A percentile compares a stretch with the other conserved stretches of the same genome.
Conservation (phyloP, 2,888 invertebrate species). For the Phortica okadai region DNA sequence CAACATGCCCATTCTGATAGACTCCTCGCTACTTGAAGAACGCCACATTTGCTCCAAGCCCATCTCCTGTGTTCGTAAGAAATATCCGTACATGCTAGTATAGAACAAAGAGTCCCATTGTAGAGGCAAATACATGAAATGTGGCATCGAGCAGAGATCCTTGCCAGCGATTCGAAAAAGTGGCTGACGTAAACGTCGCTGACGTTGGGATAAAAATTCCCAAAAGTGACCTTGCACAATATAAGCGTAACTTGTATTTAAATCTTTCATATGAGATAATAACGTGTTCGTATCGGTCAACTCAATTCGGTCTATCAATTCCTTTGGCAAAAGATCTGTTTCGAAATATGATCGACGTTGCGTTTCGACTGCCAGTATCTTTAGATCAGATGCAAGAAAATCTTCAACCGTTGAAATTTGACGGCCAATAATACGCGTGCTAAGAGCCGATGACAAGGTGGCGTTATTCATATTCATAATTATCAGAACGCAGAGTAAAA, state of each 20-base stretch:
- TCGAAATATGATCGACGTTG: not conserved
- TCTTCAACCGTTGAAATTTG: slow-evolving; percentile 11
- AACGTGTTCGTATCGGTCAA: not conserved
- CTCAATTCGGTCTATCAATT: not conserved
- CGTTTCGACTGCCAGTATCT: not conserved
- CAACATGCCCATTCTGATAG: not conserved
- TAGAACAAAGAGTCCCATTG: slow-evolving; percentile 10
- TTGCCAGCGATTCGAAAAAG: not conserved
- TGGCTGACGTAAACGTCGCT: slow-evolving; percentile 1
- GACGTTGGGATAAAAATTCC: not conserved
- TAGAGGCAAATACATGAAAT: not conserved
- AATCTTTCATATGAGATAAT: not conserved
- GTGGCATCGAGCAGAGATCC: not conserved
- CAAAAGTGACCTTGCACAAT: not conserved
- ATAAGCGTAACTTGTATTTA: slow-evolving; percentile 11
- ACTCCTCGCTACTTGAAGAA: not conserved
- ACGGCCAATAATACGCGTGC: not conserved
- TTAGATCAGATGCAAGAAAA: slow-evolving; percentile 5
- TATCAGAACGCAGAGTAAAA: not conserved
- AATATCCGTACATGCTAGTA: not conserved
- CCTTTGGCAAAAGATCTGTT: not conserved
- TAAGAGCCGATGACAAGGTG: not conserved
- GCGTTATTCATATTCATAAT: not conserved
- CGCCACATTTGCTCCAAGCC: slow-evolving; percentile 2
- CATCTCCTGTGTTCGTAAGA: not conserved